Evolutionary conservation across 2,888 invertebrate genomes (phyloP), one percentile per base, ranked within the genome.

Genomic region (Lordiphosa fenestrarum): DNA sequence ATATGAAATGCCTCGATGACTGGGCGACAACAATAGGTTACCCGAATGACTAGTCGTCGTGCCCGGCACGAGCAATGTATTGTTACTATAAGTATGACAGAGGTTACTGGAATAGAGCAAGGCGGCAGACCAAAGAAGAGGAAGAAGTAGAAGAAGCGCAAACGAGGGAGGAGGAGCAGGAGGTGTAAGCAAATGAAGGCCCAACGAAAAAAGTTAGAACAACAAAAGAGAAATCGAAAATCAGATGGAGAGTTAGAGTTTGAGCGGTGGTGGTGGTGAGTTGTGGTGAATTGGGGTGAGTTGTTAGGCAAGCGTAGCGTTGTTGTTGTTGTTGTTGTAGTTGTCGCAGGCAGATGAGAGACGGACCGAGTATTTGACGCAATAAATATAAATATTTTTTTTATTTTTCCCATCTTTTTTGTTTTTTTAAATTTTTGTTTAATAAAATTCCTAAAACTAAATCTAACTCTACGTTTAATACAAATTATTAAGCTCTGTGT

Each of bases 1-100:
- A 88, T 96, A 95, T 67, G 95, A 95, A 61, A 93, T 93, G 61
- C 95, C 95, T 74, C 93, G 91, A 83, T 92, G 92, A 76, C 92
- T 92, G 7, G 93, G 91, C 84, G 91, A 92, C 76, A 91, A 85
- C 77, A 91, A 88, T 86, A 88, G 87, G 84, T 85, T 89, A 73
- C 86, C 89, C 74, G 88, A 89, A 74, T 88, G 88, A 81, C 88
- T 88, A 70, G 85, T 87, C 58, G 89, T 89, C 57, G 87, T 84
- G 78, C 90, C 91, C 68, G 92, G 92, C 84, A 92, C 92, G 73
- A 90, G 91, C 72, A 91, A 88, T 60, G 91, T 91, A 85, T 91
- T 91, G 84, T 91, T 91, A 87, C 88, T 89, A 89, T 88, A 89
- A 89, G 86, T 85, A 88, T 86, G 86, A 73, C 86, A 89, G 86